Evolutionary conservation across 2,113 vertebrate genomes (phyloP).

Genomic region (Syngnathus floridae): DNA sequence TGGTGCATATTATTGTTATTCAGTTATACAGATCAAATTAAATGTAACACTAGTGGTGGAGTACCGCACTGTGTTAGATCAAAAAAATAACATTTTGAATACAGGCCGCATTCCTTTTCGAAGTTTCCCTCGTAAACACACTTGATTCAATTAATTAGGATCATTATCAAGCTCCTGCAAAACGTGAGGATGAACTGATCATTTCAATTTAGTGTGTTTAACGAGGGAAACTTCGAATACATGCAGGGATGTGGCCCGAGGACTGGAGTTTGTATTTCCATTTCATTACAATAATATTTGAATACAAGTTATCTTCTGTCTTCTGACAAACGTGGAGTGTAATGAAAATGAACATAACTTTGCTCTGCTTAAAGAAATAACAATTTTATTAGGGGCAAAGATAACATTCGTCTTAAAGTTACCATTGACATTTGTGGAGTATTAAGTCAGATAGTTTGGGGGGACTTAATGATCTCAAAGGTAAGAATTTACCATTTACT

Average conservation of each 20-base stretch:
- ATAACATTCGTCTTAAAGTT: constrained; percentile 23
- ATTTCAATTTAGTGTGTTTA: no score
- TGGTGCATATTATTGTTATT: background rate
- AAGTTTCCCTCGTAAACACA: no score
- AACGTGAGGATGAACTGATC: no score
- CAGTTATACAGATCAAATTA: background rate
- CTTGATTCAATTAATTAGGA: no score
- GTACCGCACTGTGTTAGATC: background rate
- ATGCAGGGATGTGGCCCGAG: no score
- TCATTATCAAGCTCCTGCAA: no score
- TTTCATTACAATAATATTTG: background rate
- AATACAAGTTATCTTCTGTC: constrained; percentile 25
- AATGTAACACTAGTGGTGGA: background rate
- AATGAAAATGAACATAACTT: background rate
- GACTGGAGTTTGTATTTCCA: background rate
- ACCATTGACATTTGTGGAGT: constrained; percentile 15
- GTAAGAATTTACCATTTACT: constrained; percentile 11
- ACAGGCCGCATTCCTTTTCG: no score
- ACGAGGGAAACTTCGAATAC: no score
- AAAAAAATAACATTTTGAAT: no score
- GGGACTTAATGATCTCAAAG: constrained; percentile 6
- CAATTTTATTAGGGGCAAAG: constrained; percentile 22
- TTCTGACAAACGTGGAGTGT: constrained; percentile 10
- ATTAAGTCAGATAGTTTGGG: constrained; percentile 8
- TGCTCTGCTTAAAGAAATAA: constrained; percentile 32